phyloP scores from a whole-genome alignment of 2,797 vertebrate species.

The Margarornis squamiger region DNA sequence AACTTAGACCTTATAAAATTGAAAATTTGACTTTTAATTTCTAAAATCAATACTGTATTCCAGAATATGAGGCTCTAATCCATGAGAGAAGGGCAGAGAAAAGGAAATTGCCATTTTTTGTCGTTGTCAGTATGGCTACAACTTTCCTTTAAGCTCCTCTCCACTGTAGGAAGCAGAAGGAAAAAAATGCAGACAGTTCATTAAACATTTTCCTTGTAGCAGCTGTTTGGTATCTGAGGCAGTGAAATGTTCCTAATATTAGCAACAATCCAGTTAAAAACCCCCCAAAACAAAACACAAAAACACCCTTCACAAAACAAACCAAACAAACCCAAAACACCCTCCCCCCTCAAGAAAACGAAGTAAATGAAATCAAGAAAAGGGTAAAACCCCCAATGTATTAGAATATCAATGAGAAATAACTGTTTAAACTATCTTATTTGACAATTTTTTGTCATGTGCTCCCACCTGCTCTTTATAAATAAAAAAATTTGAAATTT shows the following conservation, averaged over 20 bases:
- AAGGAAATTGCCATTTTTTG: neutral
- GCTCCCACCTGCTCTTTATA: neutral
- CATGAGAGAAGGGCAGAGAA: neutral
- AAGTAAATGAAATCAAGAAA: neutral
- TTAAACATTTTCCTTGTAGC: neutral
- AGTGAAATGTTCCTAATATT: neutral
- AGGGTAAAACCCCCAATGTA: accelerated
- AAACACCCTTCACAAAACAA: too few relatives aligned
- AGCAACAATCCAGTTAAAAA: neutral
- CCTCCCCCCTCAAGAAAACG: neutral
- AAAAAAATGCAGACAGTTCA: neutral
- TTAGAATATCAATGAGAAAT: neutral
- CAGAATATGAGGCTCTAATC: neutral
- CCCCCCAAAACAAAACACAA: neutral
- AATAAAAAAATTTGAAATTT: neutral
- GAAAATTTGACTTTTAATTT: neutral
- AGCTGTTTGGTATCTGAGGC: neutral
- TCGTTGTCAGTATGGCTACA: neutral
- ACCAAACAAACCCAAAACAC: neutral
- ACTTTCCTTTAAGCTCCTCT: neutral
- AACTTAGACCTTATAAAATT: neutral
- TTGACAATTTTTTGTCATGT: neutral
- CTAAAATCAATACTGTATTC: neutral
- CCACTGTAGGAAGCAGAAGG: neutral
- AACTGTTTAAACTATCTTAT: neutral